Conservation (phyloP, 2,797 vertebrate genomes). For the Scleropages formosus region DNA sequence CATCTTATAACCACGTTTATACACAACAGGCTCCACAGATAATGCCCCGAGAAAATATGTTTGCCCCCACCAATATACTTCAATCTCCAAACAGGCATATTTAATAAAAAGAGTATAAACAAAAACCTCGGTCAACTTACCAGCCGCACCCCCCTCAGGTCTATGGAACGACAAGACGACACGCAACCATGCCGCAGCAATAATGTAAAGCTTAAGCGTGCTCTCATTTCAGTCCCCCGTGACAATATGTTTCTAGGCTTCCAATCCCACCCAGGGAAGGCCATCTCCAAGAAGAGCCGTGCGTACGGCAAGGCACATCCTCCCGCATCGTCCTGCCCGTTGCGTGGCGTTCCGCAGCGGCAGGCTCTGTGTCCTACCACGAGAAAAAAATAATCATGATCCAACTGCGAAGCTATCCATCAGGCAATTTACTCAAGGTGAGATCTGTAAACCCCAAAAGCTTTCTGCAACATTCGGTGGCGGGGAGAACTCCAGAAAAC, state of each 20-base stretch:
- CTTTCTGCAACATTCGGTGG: constrained; percentile 10
- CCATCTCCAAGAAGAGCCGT: neutral
- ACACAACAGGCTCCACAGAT: neutral
- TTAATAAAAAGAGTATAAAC: neutral
- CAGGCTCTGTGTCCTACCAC: neutral
- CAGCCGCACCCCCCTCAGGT: neutral
- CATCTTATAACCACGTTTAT: constrained; percentile 4
- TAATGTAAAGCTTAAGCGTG: constrained; percentile 21
- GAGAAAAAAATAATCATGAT: neutral
- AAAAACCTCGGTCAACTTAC: constrained; percentile 24
- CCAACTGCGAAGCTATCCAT: neutral
- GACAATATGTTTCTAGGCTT: neutral
- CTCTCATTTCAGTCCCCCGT: constrained; percentile 10
- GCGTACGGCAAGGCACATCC: neutral
- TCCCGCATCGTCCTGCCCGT: neutral
- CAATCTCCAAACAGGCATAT: constrained; percentile 36
- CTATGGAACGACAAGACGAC: neutral
- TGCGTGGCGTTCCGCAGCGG: neutral
- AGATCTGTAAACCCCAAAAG: constrained; percentile 10
- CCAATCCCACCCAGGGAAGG: neutral
- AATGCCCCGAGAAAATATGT: neutral
- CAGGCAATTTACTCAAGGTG: constrained; percentile 15
- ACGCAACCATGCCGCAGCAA: constrained; percentile 28
- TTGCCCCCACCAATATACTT: constrained; percentile 17
- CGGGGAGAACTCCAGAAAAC: neutral